Evolutionary conservation across 2,888 invertebrate genomes (phyloP).

Genomic region (Xestia xanthographa): DNA sequence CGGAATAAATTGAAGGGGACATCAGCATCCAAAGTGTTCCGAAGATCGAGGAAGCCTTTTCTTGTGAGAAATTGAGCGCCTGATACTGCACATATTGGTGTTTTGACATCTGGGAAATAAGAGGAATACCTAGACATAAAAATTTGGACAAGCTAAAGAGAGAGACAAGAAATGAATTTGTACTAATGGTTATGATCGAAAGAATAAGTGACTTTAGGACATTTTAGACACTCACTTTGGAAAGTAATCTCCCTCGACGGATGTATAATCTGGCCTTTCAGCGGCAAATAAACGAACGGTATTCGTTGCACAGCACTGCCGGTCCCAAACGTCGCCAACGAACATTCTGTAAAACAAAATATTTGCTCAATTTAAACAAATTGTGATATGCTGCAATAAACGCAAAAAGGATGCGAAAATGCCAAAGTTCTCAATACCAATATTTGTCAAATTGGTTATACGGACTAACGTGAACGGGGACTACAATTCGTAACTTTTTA

Average conservation of each 20-base stretch:
- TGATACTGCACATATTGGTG: constrained; percentile 96
- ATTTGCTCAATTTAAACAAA: constrained; percentile 34
- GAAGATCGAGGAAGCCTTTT: constrained; percentile 94
- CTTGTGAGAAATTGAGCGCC: constrained; percentile 95
- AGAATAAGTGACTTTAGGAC: background rate
- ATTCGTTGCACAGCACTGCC: constrained; percentile 93
- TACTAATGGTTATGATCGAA: background rate
- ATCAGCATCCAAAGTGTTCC: constrained; percentile 94
- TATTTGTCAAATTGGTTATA: constrained; percentile 43
- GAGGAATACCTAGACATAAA: background rate
- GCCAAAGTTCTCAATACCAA: constrained; percentile 29
- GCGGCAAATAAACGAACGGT: constrained; percentile 96
- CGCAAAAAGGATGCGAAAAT: constrained; percentile 18
- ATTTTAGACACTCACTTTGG: constrained; percentile 89
- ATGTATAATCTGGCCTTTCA: constrained; percentile 96
- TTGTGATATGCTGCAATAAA: constrained; percentile 19
- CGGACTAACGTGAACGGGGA: constrained; percentile 15
- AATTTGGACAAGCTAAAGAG: background rate
- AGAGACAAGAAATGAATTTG: background rate
- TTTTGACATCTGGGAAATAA: constrained; percentile 92
- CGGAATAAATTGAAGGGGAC: constrained; percentile 95
- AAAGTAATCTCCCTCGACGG: constrained; percentile 96
- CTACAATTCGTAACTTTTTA: constrained; percentile 47
- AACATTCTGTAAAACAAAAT: constrained; percentile 92
- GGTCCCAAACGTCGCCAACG: constrained; percentile 94